Evolutionary conservation across 2,113 vertebrate genomes (phyloP).

Genomic region (Apteryx mantelli): DNA sequence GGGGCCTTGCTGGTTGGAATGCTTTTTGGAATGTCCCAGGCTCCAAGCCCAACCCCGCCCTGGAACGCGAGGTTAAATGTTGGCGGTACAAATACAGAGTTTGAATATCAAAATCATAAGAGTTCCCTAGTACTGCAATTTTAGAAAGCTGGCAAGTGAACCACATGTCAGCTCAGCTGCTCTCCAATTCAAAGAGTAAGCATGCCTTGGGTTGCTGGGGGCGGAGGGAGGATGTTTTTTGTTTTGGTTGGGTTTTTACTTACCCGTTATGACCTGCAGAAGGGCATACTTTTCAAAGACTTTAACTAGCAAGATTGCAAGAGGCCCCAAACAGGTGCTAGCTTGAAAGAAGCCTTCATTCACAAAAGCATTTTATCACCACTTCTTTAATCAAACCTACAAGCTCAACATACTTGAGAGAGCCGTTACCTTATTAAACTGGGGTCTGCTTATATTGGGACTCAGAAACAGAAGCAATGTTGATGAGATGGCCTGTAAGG

Average conservation of each 20-base stretch:
- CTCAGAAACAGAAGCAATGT: accelerated
- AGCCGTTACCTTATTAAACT: not conserved
- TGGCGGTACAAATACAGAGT: slow-evolving; percentile 29
- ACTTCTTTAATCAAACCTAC: not conserved
- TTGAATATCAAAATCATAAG: slow-evolving; percentile 48
- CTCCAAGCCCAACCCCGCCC: slow-evolving; percentile 52
- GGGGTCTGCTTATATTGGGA: not conserved
- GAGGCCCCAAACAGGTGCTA: slow-evolving; percentile 34
- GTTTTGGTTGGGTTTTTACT: slow-evolving; percentile 8
- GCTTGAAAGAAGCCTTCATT: slow-evolving; percentile 21
- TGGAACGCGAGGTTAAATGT: slow-evolving; percentile 66
- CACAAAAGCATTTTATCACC: slow-evolving; percentile 4
- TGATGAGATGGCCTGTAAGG: not conserved
- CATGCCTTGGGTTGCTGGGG: not conserved
- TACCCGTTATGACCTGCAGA: not conserved
- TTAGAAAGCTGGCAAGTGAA: slow-evolving; percentile 31
- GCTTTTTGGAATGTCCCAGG: slow-evolving; percentile 70
- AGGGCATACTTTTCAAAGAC: not conserved
- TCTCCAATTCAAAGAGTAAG: not conserved
- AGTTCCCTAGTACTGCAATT: slow-evolving; percentile 37
- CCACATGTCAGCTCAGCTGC: slow-evolving; percentile 63
- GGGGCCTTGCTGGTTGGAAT: slow-evolving; percentile 46
- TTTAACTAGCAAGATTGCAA: not conserved
- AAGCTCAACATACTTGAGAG: not conserved
- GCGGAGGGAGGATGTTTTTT: not conserved